Evolutionary conservation across 2,113 vertebrate genomes (phyloP), one percentile per base, ranked within the genome.

Genomic region (Syngnathoides biaculeatus): DNA sequence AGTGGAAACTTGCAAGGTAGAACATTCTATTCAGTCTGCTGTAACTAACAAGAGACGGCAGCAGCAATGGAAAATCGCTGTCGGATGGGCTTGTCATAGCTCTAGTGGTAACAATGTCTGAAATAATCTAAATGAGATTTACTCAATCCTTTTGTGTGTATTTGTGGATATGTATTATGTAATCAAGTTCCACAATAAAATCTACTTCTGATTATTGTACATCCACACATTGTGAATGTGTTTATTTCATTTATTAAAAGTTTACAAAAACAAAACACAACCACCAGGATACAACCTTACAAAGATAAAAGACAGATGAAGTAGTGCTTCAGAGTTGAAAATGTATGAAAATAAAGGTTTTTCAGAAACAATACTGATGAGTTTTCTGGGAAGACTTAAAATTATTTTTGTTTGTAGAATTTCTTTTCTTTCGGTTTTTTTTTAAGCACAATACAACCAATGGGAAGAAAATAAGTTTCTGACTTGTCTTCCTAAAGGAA

Each of bases 1-100:
- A 77, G 83, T 70, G 73, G 76, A 79, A 89, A 86, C 71, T 80
- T 75, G 78, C 81, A 86, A 75, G 68, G 84, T 81, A 85, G 81
- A 87, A 88, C 84, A 85, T 86, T 84, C 77, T 85, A 80, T 88
- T 83, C 86, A 77, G 74, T 70, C 65, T 65, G 65, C 81, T 88
- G 82, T 87, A 72, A 84, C 65, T 66, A 82, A 80, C 77, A 80
- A 75, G 74, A 73, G 78, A 71, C 65, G 43, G 58, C 61, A 75
- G 74, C 47, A 30, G 65, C 52, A 39, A 71, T 72, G 64, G 77
- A 65, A 71, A 81, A 82, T 74, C 69, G 64, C 30, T 42, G 0
- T 45, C 48, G 47, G 24, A 45, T 43, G 72, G n/a, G 53, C 64
- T 71, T 84, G 77, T 73, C 72, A 74, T 53, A 38, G 73, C 60